phyloP scores from a whole-genome alignment of 2,797 vertebrate species.

The Onychomys torridus region DNA sequence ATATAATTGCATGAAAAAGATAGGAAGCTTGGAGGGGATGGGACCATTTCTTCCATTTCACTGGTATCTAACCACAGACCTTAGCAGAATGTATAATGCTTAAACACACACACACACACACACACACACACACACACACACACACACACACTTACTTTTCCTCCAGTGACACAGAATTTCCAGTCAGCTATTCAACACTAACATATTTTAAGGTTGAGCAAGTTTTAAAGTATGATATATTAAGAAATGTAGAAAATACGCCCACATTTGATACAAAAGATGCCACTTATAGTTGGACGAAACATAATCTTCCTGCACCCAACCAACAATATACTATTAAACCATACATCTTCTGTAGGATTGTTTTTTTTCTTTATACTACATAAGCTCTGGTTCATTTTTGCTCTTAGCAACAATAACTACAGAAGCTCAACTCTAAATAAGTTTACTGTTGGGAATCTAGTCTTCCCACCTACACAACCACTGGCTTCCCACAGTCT shows the following conservation, averaged over 20 bases:
- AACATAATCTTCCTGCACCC: conserved; percentile 71
- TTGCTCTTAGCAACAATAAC: conserved; percentile 68
- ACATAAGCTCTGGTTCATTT: conserved; percentile 57
- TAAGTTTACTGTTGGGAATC: conserved; percentile 76
- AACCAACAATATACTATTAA: conserved; percentile 70
- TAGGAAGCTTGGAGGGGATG: background rate
- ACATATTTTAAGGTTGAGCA: conserved; percentile 73
- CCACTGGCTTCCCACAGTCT: conserved; percentile 76
- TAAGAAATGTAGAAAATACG: conserved; percentile 76
- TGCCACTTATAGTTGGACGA: conserved; percentile 72
- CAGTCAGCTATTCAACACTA: conserved; percentile 73
- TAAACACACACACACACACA: background rate
- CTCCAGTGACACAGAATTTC: conserved; percentile 72
- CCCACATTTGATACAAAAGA: conserved; percentile 76
- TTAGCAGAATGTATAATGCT: conserved; percentile 39
- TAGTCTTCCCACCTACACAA: conserved; percentile 79
- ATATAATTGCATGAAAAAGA: conserved; percentile 33
- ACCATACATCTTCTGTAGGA: conserved; percentile 55
- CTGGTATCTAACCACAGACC: conserved; percentile 35
- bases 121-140: background rate
- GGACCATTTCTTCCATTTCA: conserved; percentile 58
- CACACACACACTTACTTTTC: background rate
- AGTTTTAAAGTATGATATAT: conserved; percentile 74
- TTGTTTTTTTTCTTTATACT: conserved; percentile 61
- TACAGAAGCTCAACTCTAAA: conserved; percentile 76